Conservation (phyloP, 2,888 invertebrate genomes). For the Atherix ibis region DNA sequence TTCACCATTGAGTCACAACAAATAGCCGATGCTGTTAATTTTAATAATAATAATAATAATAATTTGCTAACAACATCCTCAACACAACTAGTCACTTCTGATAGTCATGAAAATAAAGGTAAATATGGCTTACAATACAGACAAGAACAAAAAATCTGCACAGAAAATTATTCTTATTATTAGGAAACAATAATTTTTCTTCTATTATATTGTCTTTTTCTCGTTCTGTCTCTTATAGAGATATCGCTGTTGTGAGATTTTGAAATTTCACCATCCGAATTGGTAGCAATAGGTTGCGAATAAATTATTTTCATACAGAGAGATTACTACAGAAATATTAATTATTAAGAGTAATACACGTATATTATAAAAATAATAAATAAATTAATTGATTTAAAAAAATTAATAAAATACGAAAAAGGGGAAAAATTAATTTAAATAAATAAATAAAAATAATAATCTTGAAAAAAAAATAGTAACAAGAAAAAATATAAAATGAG, state of each 20-base stretch:
- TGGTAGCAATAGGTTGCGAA: constrained; percentile 21
- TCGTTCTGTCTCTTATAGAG: constrained; percentile 13
- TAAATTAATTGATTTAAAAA: constrained; percentile 10
- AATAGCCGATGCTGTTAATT: constrained; percentile 19
- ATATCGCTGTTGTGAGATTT: constrained; percentile 32
- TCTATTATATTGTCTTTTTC: constrained; percentile 1
- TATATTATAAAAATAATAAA: constrained; percentile 12
- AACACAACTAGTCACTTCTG: constrained; percentile 33
- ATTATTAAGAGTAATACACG: constrained; percentile 20
- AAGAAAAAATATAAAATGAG: too few species aligned
- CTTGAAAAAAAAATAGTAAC: neutral
- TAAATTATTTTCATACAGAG: constrained; percentile 14
- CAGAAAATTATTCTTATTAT: too few species aligned
- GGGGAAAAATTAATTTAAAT: too few species aligned
- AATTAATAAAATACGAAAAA: constrained; percentile 1
- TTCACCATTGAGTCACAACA: constrained; percentile 31
- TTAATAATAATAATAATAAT: constrained; percentile 26
- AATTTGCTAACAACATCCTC: constrained; percentile 30
- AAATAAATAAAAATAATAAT: constrained; percentile 1
- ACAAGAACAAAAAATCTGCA: too few species aligned
- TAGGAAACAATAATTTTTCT: neutral
- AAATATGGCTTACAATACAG: too few species aligned
- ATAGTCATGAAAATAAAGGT: constrained; percentile 35
- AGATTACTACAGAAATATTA: too few species aligned
- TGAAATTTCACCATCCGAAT: constrained; percentile 12